Evolutionary conservation across 1,140 invertebrate genomes (phyloP).

Genomic region (Pseudomyrmex dendroicus): DNA sequence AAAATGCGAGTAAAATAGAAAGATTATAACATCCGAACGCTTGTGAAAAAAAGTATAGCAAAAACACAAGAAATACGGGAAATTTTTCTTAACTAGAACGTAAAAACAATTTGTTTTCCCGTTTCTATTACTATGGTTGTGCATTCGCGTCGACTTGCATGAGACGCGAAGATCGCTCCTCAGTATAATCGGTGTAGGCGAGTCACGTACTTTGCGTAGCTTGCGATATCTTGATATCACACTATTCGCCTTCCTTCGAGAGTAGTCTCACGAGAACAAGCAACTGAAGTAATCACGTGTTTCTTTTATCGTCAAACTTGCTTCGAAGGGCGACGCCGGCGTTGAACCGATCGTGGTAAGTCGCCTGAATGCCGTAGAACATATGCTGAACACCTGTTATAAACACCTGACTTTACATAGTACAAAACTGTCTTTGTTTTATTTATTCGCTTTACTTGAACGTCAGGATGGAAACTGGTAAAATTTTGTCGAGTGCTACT

Average conservation of each 20-base stretch:
- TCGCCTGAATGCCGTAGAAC: constrained; percentile 82
- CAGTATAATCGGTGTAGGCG: constrained; percentile 62
- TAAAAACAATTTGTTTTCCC: constrained; percentile 26
- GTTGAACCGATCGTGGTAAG: constrained; percentile 98
- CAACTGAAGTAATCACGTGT: constrained; percentile 83
- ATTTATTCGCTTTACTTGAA: constrained; percentile 34
- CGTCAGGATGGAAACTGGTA: constrained; percentile 23
- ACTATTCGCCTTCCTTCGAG: neutral
- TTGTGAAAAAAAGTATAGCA: neutral
- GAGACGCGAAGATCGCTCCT: constrained; percentile 62
- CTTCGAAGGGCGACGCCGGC: constrained; percentile 94
- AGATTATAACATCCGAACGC: constrained; percentile 7
- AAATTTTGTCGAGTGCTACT: neutral
- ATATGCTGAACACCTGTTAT: constrained; percentile 46
- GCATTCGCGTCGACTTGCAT: constrained; percentile 64
- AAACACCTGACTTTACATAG: constrained; percentile 39
- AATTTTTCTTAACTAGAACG: constrained; percentile 13
- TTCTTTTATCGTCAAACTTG: constrained; percentile 85
- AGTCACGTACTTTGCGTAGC: constrained; percentile 38
- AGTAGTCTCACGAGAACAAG: constrained; percentile 35
- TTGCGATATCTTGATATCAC: constrained; percentile 4
- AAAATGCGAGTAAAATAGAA: constrained; percentile 22
- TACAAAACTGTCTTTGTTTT: constrained; percentile 14
- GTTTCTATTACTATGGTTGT: constrained; percentile 28
- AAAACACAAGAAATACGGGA: neutral